A percentile compares a stretch with the other conserved stretches of the same genome.
Conservation (phyloP, 2,797 vertebrate species). For the Microctenopoma steveboyesi region DNA sequence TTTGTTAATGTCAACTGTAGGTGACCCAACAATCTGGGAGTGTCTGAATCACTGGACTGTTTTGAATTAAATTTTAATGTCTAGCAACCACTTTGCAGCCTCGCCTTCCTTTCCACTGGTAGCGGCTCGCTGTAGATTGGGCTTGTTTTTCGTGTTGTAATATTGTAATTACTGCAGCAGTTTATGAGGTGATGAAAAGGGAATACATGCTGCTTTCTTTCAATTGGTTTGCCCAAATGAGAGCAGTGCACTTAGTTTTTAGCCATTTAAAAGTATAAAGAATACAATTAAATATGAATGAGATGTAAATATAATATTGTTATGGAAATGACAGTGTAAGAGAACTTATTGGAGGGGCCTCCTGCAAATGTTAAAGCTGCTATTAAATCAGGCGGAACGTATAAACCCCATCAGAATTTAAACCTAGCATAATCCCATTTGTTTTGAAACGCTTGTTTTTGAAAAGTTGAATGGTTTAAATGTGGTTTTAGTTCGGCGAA, state of each 20-base stretch:
- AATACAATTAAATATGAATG: slow-evolving; percentile 65
- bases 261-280: slow-evolving; percentile 50
- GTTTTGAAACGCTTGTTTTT: slow-evolving; percentile 72
- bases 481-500: slow-evolving; percentile 43
- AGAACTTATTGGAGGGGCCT: slow-evolving; percentile 53
- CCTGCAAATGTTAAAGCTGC: slow-evolving; percentile 67
- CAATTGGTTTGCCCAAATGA: slow-evolving; percentile 52
- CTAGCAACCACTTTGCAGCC: slow-evolving; percentile 67
- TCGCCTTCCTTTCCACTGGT: slow-evolving; percentile 55
- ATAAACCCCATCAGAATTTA: slow-evolving; percentile 72
- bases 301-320: slow-evolving; percentile 73
- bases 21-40: slow-evolving; percentile 74
- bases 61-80: slow-evolving; percentile 81
- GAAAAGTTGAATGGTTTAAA: slow-evolving; percentile 57
- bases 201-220: slow-evolving; percentile 61
- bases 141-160: slow-evolving; percentile 64
- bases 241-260: slow-evolving; percentile 45
- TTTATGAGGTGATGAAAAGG: slow-evolving; percentile 75
- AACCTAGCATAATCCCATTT: slow-evolving; percentile 73
- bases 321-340: slow-evolving; percentile 61
- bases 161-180: slow-evolving; percentile 80
- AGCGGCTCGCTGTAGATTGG: slow-evolving; percentile 52
- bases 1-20: slow-evolving; percentile 71
- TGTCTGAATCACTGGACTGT: slow-evolving; percentile 73
- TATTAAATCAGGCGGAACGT: slow-evolving; percentile 70